Evolutionary conservation across 2,888 invertebrate species (phyloP).

Genomic region (Hydriomena furcata): DNA sequence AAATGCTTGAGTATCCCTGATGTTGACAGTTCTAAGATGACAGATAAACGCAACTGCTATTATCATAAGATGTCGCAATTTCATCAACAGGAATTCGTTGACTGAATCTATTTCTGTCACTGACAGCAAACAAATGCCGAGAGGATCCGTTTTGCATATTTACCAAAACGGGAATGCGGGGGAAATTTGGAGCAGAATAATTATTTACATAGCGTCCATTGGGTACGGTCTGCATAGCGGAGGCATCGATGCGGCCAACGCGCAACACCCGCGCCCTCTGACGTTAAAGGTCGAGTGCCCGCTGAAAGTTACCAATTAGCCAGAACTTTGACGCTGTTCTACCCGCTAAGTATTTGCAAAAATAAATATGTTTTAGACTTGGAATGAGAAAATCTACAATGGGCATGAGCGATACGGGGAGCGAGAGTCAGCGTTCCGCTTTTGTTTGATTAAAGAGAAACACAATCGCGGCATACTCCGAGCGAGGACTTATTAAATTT

Average conservation of each 20-base stretch:
- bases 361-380: conserved; percentile 71
- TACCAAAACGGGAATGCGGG: conserved; percentile 48
- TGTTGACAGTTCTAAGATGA: conserved; percentile 19
- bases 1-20: conserved; percentile 3
- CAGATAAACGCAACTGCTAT: conserved; percentile 25
- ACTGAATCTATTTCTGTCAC: conserved; percentile 32
- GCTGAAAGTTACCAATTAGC: conserved; percentile 79
- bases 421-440: conserved; percentile 50
- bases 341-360: conserved; percentile 65
- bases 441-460: conserved; percentile 70
- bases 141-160: conserved; percentile 44
- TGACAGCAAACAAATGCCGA: conserved; percentile 32
- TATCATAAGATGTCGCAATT: conserved; percentile 33
- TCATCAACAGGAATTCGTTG: conserved; percentile 33
- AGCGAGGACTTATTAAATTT: conserved; percentile 72
- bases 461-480: conserved; percentile 62
- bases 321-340: conserved; percentile 65
- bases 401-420: conserved; percentile 39
- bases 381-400: conserved; percentile 41
- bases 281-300: conserved; percentile 73
- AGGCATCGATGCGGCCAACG: conserved; percentile 44
- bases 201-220: conserved; percentile 57
- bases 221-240: conserved; percentile 37
- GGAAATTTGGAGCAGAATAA: conserved; percentile 51
- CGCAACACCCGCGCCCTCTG: conserved; percentile 34